Evolutionary conservation across 2,888 invertebrate species (phyloP).

Genomic region (Cantharis nigra): DNA sequence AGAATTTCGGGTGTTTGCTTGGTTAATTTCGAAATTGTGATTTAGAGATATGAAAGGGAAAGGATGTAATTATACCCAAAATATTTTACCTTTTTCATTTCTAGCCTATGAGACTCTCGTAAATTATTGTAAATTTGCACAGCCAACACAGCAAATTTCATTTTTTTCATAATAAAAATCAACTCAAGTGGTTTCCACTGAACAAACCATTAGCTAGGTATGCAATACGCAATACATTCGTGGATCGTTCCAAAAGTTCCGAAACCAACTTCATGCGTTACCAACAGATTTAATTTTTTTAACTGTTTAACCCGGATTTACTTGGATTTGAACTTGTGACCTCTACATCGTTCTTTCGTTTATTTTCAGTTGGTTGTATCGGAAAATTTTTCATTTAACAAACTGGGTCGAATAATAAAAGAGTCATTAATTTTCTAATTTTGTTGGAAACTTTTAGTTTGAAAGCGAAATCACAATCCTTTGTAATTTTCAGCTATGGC

Average conservation of each 20-base stretch:
- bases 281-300: too few species aligned
- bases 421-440: slow-evolving; percentile 8
- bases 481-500: background rate
- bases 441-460: slow-evolving; percentile 14
- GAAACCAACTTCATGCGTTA: too few species aligned
- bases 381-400: background rate
- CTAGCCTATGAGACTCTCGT: slow-evolving; percentile 5
- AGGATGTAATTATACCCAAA: slow-evolving; percentile 21
- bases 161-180: too few species aligned
- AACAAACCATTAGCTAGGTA: too few species aligned
- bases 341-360: too few species aligned
- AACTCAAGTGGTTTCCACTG: too few species aligned
- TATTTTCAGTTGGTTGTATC: background rate
- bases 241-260: too few species aligned
- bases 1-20: slow-evolving; percentile 30
- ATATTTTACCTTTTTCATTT: slow-evolving; percentile 19
- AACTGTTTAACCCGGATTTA: too few species aligned
- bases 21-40: slow-evolving; percentile 30
- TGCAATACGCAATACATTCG: too few species aligned
- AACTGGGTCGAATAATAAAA: slow-evolving; percentile 28
- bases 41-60: slow-evolving; percentile 26
- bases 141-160: slow-evolving; percentile 1
- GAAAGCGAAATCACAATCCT: slow-evolving; percentile 19
- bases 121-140: slow-evolving; percentile 9
- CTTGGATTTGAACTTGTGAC: too few species aligned